These are phyloP conservation scores for Helicorthomorpha holstii DNA, from an alignment of 1,140 invertebrate genomes.

Conservation along the genomic window DNA sequence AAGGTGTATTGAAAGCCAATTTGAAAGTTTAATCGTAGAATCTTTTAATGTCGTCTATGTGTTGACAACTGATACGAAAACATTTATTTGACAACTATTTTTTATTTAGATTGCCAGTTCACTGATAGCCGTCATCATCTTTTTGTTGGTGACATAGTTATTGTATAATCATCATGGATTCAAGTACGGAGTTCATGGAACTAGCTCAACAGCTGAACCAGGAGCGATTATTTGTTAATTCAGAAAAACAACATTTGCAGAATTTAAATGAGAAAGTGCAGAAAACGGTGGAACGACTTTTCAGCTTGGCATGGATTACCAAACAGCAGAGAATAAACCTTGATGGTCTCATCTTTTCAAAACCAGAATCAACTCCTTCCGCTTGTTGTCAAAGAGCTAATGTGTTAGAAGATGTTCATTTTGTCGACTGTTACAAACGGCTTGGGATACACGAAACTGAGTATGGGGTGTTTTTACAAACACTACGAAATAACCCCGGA, in stretches of 20 bases:
- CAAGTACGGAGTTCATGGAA: conserved; percentile 39
- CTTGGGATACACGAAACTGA: conserved; percentile 60
- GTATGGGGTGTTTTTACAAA: conserved; percentile 60
- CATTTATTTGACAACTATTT: no score
- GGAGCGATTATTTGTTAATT: conserved; percentile 51
- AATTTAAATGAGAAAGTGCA: conserved; percentile 48
- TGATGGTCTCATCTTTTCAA: conserved; percentile 54
- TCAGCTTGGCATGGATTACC: conserved; percentile 70
- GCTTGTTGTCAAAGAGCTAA: conserved; percentile 58
- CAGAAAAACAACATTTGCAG: conserved; percentile 51
- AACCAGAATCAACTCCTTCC: conserved; percentile 50
- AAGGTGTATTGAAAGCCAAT: no score
- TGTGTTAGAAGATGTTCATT: conserved; percentile 54
- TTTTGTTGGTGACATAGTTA: no score
- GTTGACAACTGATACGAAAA: no score
- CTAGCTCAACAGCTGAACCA: conserved; percentile 47
- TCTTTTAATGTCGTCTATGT: no score
- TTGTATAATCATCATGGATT: no score
- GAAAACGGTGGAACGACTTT: conserved; percentile 40
- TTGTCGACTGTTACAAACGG: conserved; percentile 74
- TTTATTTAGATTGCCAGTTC: no score
- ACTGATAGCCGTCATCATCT: no score
- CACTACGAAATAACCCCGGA: conserved; percentile 57
- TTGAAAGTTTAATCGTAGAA: no score
- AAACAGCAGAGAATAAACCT: conserved; percentile 72